Evolutionary conservation across 2,888 invertebrate genomes (phyloP).

Genomic region (Troides helena): DNA sequence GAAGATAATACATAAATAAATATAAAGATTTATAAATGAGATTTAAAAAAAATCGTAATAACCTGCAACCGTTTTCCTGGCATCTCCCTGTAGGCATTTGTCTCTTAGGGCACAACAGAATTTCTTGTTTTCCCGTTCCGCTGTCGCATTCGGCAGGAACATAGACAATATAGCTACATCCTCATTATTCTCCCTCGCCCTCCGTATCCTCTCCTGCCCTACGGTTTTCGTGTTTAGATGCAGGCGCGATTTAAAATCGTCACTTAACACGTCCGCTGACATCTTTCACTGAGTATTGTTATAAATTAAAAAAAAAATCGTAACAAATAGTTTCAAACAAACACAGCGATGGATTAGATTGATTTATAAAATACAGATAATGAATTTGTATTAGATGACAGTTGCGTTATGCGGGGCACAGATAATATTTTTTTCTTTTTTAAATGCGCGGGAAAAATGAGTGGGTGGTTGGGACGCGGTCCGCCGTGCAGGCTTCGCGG

Average conservation of each 20-base stretch:
- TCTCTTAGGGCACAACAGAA: conserved; percentile 89
- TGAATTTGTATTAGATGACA: neutral
- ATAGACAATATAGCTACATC: conserved; percentile 93
- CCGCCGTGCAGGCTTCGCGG: conserved; percentile 68
- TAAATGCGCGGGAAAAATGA: conserved; percentile 37
- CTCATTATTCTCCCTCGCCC: conserved; percentile 90
- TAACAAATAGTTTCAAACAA: too few species aligned
- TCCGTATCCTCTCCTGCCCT: conserved; percentile 89
- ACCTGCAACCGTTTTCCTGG: conserved; percentile 90
- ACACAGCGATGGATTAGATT: neutral
- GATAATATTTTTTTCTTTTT: too few species aligned
- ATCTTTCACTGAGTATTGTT: conserved; percentile 54
- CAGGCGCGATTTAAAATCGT: conserved; percentile 86
- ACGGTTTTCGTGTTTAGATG: conserved; percentile 89
- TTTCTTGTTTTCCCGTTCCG: conserved; percentile 84
- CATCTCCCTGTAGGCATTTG: conserved; percentile 88
- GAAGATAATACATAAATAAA: too few species aligned
- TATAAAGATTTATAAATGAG: neutral
- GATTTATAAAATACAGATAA: conserved; percentile 22
- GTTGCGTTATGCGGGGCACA: too few species aligned
- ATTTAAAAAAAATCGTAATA: conserved; percentile 41
- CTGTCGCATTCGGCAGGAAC: conserved; percentile 86
- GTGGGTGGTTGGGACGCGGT: conserved; percentile 36
- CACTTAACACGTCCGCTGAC: conserved; percentile 89
- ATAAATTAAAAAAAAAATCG: neutral